Percentiles rank a stretch among this genome's conserved stretches.
Conservation (phyloP, 2,888 invertebrate genomes). For the Formica aserva region DNA sequence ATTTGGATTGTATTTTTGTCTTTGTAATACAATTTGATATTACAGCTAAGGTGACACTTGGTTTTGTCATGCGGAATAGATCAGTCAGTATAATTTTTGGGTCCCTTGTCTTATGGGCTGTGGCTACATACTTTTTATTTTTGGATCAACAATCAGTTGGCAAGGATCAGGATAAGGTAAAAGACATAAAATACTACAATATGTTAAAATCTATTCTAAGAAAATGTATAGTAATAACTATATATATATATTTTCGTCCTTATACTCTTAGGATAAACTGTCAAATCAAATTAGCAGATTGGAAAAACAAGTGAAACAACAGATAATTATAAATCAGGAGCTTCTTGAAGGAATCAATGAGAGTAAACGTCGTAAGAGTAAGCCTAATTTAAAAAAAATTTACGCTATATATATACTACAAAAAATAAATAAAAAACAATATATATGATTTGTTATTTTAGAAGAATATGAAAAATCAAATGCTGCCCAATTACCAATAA, state of each 20-base stretch:
- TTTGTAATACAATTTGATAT: constrained; percentile 26
- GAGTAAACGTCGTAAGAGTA: constrained; percentile 75
- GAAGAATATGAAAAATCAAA: constrained; percentile 64
- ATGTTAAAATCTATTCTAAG: background rate
- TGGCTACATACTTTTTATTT: constrained; percentile 87
- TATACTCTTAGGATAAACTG: constrained; percentile 73
- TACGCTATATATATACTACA: background rate
- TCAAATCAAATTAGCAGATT: constrained; percentile 78
- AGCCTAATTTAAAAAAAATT: background rate
- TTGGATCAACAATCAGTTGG: constrained; percentile 85
- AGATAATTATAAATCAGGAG: constrained; percentile 78
- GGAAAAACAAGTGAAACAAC: constrained; percentile 77
- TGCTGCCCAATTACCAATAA: constrained; percentile 36
- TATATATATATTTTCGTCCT: constrained; percentile 10
- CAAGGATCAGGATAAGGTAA: constrained; percentile 81
- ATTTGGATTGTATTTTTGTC: background rate
- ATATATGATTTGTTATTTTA: constrained; percentile 45
- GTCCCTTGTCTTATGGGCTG: constrained; percentile 87
- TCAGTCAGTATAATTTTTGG: constrained; percentile 83
- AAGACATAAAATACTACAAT: background rate
- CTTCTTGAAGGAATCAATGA: constrained; percentile 76
- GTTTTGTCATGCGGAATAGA: constrained; percentile 84
- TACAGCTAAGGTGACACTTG: constrained; percentile 80
- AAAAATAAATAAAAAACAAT: background rate
- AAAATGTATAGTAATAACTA: background rate